Evolutionary conservation across 2,113 vertebrate genomes (phyloP), one percentile per base, ranked within the genome.

Genomic region (Coracopsis vasa): DNA sequence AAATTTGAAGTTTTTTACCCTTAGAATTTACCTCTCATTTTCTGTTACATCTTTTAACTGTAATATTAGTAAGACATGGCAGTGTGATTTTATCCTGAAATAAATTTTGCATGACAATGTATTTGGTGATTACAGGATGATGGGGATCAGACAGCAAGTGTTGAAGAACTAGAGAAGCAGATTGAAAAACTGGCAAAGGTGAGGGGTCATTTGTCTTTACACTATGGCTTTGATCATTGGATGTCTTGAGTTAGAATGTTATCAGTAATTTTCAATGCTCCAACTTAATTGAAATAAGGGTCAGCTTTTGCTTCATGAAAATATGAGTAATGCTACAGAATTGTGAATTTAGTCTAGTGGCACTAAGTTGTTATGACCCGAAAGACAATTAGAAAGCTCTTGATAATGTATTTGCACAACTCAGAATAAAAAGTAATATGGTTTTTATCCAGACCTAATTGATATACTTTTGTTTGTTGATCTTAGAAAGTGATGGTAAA

Each of bases 171-270:
- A 60, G 99, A 99, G 97, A 99, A 99, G 92, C 98, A 99, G 92
- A 99, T 99, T 16, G 99, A 99, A 91, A 99, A 99, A 96, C 96
- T 99, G 80, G 98, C 97, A 77, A 99, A 99, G 98, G 99, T 99
- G 98, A 98, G 97, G 78, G 48, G 47, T 89, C 25, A 21, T 92
- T 77, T 80, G 23, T 90, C 48, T 73, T 69, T 95, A 31, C 25
- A 8, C 42, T 71, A 35, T 24, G 62, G 1, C 61, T 45, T 41
- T 62, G n/a, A 51, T 78, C 37, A 17, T 81, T 80, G 47, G 51
- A 41, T 93, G 28, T 85, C 39, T 13, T 18, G 37, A 87, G 37
- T 58, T 74, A 60, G 35, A 83, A 60, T 61, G 21, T 28, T 66
- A 74, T 29, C 25, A 13, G 33, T 80, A 2, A 12, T 66, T 87